These are phyloP conservation scores for Ceyx erithaca DNA, from an alignment of 2,797 vertebrate species.

Conservation along the genomic window DNA sequence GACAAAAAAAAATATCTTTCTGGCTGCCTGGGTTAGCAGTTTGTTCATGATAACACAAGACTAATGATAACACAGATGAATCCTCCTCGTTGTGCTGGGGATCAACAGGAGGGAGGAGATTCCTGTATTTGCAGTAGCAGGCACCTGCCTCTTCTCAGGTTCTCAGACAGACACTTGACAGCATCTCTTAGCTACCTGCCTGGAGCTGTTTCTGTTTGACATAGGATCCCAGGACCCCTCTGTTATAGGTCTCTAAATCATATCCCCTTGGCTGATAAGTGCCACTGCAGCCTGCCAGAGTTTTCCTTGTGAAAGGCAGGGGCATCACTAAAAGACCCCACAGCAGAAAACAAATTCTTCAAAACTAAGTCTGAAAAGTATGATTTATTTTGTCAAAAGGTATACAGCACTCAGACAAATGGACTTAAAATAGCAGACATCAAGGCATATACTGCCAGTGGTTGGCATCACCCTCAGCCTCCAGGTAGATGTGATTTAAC, in stretches of 20 bases:
- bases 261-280: not conserved
- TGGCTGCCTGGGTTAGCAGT: not conserved
- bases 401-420: not conserved
- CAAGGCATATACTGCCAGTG: not conserved
- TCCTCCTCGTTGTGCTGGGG: not conserved
- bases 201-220: not conserved
- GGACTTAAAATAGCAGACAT: not conserved
- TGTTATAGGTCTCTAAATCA: not conserved
- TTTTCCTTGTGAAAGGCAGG: not conserved
- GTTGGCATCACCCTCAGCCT: not conserved
- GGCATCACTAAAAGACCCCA: not conserved
- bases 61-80: not conserved
- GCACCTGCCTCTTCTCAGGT: not conserved
- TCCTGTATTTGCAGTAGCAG: not conserved
- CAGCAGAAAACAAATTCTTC: conserved; percentile 24
- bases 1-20: not conserved
- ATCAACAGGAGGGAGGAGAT: not conserved
- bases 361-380: not conserved
- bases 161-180: not conserved
- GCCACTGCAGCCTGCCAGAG: not conserved
- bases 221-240: not conserved
- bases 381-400: conserved; percentile 28
- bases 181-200: not conserved
- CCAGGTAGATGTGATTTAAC: not conserved
- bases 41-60: not conserved